Conservation (phyloP, 2,113 vertebrate species). For the Castor canadensis region DNA sequence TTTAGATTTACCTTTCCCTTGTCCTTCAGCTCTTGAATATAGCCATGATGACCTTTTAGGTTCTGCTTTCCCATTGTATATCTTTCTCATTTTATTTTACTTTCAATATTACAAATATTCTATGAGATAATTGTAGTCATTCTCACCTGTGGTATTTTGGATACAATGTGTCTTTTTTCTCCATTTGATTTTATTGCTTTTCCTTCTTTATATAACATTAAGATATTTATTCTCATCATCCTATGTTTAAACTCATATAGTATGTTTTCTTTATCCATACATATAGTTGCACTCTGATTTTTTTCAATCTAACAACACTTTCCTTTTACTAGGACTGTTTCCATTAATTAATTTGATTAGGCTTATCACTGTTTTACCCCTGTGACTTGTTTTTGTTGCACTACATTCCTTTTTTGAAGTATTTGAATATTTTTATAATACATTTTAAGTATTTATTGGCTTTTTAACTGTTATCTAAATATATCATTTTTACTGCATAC, state of each 20-base stretch:
- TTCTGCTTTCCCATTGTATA: background rate
- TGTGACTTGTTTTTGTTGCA: background rate
- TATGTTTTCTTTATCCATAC: background rate
- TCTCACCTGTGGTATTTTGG: background rate
- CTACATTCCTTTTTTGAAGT: background rate
- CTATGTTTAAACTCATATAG: background rate
- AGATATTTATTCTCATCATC: background rate
- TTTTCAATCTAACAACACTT: background rate
- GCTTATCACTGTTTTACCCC: background rate
- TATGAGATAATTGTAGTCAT: background rate
- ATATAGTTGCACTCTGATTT: background rate
- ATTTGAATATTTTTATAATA: background rate
- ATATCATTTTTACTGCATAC: background rate
- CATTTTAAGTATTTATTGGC: background rate
- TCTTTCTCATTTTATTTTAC: no score
- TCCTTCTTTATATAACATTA: background rate
- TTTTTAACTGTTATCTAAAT: background rate
- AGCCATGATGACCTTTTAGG: background rate
- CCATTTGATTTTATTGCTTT: background rate
- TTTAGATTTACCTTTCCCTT: background rate
- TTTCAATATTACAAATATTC: background rate
- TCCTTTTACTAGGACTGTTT: background rate
- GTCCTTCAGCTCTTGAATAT: background rate
- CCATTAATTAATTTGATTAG: background rate
- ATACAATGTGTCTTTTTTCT: background rate